These are phyloP conservation scores for Hypsibius dujardini DNA, from an alignment of 1,140 invertebrate species.

Conservation along the genomic window DNA sequence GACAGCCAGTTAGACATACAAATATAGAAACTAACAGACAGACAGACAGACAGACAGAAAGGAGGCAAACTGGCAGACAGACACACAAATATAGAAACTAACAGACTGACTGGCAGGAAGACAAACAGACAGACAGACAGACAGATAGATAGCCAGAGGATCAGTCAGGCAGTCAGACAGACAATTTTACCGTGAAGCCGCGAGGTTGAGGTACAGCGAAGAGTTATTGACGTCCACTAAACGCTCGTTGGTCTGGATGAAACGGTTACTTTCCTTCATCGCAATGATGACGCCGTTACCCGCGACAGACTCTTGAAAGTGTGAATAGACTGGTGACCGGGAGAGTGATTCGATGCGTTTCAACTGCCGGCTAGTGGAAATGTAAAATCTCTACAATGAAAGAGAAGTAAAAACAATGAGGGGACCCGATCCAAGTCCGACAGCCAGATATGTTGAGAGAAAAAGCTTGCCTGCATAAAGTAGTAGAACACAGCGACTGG, in stretches of 20 bases:
- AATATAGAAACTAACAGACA: no score
- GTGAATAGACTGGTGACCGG: slow-evolving; percentile 92
- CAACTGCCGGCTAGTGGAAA: slow-evolving; percentile 74
- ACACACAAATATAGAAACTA: not conserved
- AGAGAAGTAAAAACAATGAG: no score
- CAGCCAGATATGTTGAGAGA: no score
- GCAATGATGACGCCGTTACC: slow-evolving; percentile 30
- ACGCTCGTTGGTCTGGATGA: slow-evolving; percentile 5
- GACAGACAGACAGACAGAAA: no score
- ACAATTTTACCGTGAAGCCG: not conserved
- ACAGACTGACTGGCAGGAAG: not conserved
- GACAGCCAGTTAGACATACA: no score
- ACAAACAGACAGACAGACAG: not conserved
- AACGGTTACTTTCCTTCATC: not conserved
- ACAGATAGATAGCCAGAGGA: not conserved
- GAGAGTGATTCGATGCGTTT: slow-evolving; percentile 87
- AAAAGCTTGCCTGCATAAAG: slow-evolving; percentile 46
- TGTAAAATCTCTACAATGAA: slow-evolving; percentile 64
- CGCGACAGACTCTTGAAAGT: slow-evolving; percentile 82
- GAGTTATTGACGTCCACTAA: not conserved
- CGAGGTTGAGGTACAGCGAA: not conserved
- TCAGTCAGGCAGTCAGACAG: not conserved
- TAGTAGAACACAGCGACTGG: slow-evolving; percentile 72
- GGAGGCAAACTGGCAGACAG: no score
- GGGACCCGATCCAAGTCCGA: no score